A percentile compares a stretch with the other conserved stretches of the same genome.
Conservation (phyloP, 2,888 invertebrate genomes). For the Morpho helenor region DNA sequence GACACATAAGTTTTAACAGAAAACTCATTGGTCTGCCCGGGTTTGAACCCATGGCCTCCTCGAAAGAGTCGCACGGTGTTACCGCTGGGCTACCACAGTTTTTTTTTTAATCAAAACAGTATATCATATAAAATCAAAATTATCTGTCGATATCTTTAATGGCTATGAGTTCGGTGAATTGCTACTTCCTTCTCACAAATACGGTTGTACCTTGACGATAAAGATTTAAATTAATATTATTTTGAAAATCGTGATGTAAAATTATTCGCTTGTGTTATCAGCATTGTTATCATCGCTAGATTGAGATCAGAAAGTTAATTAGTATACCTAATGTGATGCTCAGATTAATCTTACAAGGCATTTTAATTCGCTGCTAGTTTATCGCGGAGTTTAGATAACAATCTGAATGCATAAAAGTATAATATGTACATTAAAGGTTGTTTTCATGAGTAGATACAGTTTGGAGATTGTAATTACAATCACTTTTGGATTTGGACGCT, state of each 20-base stretch:
- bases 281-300: slow-evolving; percentile 5
- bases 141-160: slow-evolving; percentile 5
- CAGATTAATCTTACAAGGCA: slow-evolving; percentile 12
- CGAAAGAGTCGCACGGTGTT: no score
- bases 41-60: no score
- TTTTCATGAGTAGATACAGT: neutral
- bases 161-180: slow-evolving; percentile 2
- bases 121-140: neutral
- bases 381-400: slow-evolving; percentile 10
- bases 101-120: neutral
- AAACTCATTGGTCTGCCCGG: no score
- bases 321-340: slow-evolving; percentile 10
- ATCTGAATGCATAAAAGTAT: slow-evolving; percentile 3
- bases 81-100: no score
- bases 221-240: slow-evolving; percentile 1
- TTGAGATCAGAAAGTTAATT: slow-evolving; percentile 12
- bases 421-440: slow-evolving; percentile 2
- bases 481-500: no score
- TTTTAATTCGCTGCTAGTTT: slow-evolving; percentile 8
- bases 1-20: no score
- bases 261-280: slow-evolving; percentile 3
- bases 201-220: neutral
- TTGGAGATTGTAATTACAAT: no score
- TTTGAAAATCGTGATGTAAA: slow-evolving; percentile 6
- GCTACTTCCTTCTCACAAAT: slow-evolving; percentile 3